Conservation (phyloP, 1,140 invertebrate genomes). For the Zelostemma sp. region DNA sequence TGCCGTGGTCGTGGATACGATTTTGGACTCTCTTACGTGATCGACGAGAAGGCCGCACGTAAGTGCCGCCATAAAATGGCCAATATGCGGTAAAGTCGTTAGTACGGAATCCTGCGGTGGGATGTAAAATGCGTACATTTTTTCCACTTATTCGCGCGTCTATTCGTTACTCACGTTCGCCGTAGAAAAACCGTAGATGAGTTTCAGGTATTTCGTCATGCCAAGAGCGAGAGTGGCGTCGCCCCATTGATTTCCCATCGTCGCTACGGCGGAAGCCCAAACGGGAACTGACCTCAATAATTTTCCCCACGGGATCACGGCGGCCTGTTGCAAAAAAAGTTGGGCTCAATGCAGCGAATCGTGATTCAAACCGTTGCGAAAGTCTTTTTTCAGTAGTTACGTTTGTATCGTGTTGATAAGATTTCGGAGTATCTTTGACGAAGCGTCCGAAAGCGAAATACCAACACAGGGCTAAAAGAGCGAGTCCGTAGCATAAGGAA, state of each 20-base stretch:
- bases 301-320: slow-evolving; percentile 72
- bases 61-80: slow-evolving; percentile 73
- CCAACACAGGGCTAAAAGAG: slow-evolving; percentile 74
- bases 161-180: slow-evolving; percentile 67
- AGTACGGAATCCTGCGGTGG: slow-evolving; percentile 70
- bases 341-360: too few species aligned
- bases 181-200: slow-evolving; percentile 74
- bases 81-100: slow-evolving; percentile 73
- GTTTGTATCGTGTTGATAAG: slow-evolving; percentile 67
- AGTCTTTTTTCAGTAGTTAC: slow-evolving; percentile 57
- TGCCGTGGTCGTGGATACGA: slow-evolving; percentile 73
- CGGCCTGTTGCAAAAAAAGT: slow-evolving; percentile 51
- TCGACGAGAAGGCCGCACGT: slow-evolving; percentile 73
- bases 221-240: slow-evolving; percentile 73
- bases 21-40: slow-evolving; percentile 70
- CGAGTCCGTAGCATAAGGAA: slow-evolving; percentile 74
- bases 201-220: slow-evolving; percentile 74
- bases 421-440: slow-evolving; percentile 74
- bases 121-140: not conserved
- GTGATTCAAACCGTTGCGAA: too few species aligned
- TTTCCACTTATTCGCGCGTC: too few species aligned
- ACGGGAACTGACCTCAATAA: slow-evolving; percentile 72
- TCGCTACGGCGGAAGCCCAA: slow-evolving; percentile 74
- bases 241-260: slow-evolving; percentile 73
- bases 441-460: slow-evolving; percentile 78